Percentiles rank a stretch among this genome's conserved stretches.
Evolutionary conservation across 2,797 vertebrate genomes (phyloP).

Genomic region (Thamnophis elegans): DNA sequence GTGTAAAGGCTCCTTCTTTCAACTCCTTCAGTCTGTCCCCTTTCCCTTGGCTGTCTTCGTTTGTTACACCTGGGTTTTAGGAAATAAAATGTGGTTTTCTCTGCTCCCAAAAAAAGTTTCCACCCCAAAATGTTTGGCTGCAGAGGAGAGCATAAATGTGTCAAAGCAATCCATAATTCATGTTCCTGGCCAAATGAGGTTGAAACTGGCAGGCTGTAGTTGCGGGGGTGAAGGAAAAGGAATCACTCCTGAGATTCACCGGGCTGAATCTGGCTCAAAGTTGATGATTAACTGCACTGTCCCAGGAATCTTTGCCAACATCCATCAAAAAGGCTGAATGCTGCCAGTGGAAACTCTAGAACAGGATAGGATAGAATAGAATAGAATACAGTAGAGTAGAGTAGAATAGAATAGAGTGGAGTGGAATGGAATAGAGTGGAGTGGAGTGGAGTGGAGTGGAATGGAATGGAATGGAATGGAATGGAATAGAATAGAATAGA

Average conservation of each 20-base stretch:
- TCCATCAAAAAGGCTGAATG: neutral
- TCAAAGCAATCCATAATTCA: neutral
- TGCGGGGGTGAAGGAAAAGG: neutral
- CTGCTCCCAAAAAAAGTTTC: neutral
- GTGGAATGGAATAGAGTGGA: no score
- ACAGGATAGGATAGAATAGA: no score
- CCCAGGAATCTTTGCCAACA: neutral
- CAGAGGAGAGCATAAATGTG: neutral
- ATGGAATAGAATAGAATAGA: no score
- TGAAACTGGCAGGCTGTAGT: neutral
- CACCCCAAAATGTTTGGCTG: neutral
- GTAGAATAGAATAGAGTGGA: no score
- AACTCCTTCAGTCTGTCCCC: neutral
- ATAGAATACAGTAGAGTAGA: no score
- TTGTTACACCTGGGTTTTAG: neutral
- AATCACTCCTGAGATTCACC: neutral
- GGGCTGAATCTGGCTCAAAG: neutral
- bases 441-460: no score
- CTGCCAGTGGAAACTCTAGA: conserved; percentile 1
- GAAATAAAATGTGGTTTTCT: neutral
- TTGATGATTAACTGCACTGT: neutral
- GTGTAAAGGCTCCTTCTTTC: neutral
- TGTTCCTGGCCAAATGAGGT: neutral
- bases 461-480: no score
- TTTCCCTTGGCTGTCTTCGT: neutral